Evolutionary conservation across 2,888 invertebrate genomes (phyloP).

Genomic region (Troides helena): DNA sequence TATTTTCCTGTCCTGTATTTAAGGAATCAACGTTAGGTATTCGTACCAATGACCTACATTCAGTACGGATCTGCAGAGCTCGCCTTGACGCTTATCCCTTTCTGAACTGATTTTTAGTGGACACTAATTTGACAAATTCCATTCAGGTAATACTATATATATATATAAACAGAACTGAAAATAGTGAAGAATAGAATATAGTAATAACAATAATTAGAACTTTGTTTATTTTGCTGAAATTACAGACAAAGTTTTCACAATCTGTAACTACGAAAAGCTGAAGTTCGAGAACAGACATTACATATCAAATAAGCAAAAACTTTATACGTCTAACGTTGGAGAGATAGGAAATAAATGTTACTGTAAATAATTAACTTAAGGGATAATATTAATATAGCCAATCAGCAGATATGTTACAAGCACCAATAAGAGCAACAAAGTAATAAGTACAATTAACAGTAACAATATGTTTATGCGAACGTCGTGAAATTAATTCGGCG

Average conservation of each 20-base stretch:
- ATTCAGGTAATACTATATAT: neutral
- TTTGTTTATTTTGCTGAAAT: too few species aligned
- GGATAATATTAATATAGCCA: slow-evolving; percentile 5
- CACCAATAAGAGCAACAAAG: slow-evolving; percentile 14
- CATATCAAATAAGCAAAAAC: too few species aligned
- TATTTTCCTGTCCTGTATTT: slow-evolving; percentile 13
- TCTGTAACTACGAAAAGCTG: too few species aligned
- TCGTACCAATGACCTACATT: slow-evolving; percentile 26
- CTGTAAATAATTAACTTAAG: neutral
- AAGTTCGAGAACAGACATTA: too few species aligned
- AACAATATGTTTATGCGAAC: slow-evolving; percentile 37
- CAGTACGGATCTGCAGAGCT: neutral
- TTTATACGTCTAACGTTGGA: too few species aligned
- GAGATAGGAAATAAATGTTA: neutral
- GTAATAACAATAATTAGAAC: too few species aligned
- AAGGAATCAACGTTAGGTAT: slow-evolving; percentile 11
- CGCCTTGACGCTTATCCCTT: slow-evolving; percentile 15
- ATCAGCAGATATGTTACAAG: slow-evolving; percentile 6
- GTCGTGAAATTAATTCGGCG: slow-evolving; percentile 38
- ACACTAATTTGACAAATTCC: slow-evolving; percentile 27
- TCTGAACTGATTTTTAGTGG: slow-evolving; percentile 26
- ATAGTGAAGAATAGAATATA: too few species aligned
- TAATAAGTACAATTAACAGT: slow-evolving; percentile 37
- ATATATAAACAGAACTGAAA: too few species aligned
- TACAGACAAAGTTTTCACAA: too few species aligned